These are phyloP conservation scores for Leuciscus waleckii DNA, from an alignment of 2,797 vertebrate species.

Conservation along the genomic window DNA sequence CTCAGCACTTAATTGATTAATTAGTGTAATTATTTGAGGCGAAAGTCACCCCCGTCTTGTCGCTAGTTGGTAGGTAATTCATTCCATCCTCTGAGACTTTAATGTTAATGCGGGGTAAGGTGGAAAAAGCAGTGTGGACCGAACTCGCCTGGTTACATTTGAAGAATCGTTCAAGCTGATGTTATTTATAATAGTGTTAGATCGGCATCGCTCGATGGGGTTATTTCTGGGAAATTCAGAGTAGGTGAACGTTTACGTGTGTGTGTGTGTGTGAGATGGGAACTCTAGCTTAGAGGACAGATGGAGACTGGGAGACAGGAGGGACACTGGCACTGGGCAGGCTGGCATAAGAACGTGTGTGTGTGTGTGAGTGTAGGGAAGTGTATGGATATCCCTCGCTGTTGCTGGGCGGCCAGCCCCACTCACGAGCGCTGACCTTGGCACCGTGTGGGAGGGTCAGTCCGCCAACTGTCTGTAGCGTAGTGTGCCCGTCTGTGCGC, in stretches of 20 bases:
- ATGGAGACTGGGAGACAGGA: slow-evolving; percentile 84
- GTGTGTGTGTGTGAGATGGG: slow-evolving; percentile 50
- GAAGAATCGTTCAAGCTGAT: neutral
- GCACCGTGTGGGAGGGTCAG: slow-evolving; percentile 72
- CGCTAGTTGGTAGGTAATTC: slow-evolving; percentile 74
- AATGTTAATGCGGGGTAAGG: slow-evolving; percentile 38
- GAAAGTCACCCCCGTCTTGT: slow-evolving; percentile 77
- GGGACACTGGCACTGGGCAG: slow-evolving; percentile 80
- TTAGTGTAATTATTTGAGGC: slow-evolving; percentile 82
- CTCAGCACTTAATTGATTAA: slow-evolving; percentile 85
- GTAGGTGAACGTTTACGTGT: slow-evolving; percentile 37
- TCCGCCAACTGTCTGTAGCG: slow-evolving; percentile 74
- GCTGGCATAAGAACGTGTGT: slow-evolving; percentile 67
- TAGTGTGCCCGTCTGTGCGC: slow-evolving; percentile 65
- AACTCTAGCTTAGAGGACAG: slow-evolving; percentile 72
- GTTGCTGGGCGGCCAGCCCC: slow-evolving; percentile 65
- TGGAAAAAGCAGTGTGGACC: slow-evolving; percentile 10
- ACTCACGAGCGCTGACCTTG: slow-evolving; percentile 79
- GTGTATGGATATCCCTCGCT: slow-evolving; percentile 69
- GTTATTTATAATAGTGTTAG: slow-evolving; percentile 25
- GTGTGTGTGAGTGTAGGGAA: slow-evolving; percentile 64
- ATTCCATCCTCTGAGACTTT: slow-evolving; percentile 48
- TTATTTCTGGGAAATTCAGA: slow-evolving; percentile 52
- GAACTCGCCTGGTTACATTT: slow-evolving; percentile 16
- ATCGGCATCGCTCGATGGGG: slow-evolving; percentile 61